These are phyloP conservation scores for Palythoa caribaeorum DNA, from an alignment of 92 coral and sea anemone genomes.

Conservation along the genomic window DNA sequence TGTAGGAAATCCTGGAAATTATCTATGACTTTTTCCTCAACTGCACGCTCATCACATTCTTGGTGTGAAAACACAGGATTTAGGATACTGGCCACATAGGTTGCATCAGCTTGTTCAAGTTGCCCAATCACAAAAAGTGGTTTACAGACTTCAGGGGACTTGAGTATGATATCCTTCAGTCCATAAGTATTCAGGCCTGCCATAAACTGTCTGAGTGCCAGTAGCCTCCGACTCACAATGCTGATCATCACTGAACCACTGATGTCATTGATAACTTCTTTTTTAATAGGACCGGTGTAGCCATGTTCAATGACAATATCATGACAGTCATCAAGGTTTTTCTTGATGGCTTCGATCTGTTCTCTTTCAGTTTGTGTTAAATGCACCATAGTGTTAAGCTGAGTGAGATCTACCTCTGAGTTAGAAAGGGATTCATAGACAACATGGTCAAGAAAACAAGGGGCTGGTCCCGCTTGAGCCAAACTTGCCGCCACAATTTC, in stretches of 20 bases:
- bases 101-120: slow-evolving; percentile 34
- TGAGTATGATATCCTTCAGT: neutral
- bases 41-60: neutral
- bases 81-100: slow-evolving; percentile 23
- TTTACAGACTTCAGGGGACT: neutral
- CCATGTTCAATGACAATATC: slow-evolving; percentile 15
- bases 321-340: neutral
- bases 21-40: slow-evolving; percentile 26
- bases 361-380: slow-evolving; percentile 9
- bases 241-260: slow-evolving; percentile 2
- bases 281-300: slow-evolving; percentile 12
- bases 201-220: neutral
- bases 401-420: slow-evolving; percentile 10
- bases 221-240: slow-evolving; percentile 5
- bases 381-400: slow-evolving; percentile 17
- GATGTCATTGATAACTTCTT: slow-evolving; percentile 1
- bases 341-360: slow-evolving; percentile 38
- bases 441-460: slow-evolving; percentile 53
- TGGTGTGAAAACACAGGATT: slow-evolving; percentile 19
- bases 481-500: slow-evolving; percentile 54
- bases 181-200: slow-evolving; percentile 14
- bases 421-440: slow-evolving; percentile 30
- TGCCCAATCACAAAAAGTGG: slow-evolving; percentile 11
- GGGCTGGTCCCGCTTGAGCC: slow-evolving; percentile 56
- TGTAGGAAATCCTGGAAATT: slow-evolving; percentile 43